Base-by-base conservation (phyloP, 2,888 invertebrate genomes). In the Halictus quadricinctus region DNA sequence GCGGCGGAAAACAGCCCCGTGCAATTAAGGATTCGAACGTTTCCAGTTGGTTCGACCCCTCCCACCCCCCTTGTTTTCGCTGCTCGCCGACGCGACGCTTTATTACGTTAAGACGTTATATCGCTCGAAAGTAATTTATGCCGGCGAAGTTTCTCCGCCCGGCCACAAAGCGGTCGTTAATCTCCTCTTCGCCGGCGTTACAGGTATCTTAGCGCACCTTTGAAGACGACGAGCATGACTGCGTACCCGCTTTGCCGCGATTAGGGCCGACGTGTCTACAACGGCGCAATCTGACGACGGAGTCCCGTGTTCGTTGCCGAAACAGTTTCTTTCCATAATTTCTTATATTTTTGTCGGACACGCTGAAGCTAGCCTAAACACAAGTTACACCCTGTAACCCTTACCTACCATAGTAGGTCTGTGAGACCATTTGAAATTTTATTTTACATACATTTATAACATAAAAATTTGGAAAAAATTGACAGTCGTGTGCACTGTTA, bases 41-140 rank as follows among this genome's bases (percentile, higher is more conserved):
- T 72, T 29, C 25, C 25, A 25, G 25, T 60, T 60, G 29, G 60
- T 60, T 60, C 60, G 13, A 1, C 2, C 60, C 13, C 25, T 0
- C 25, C 13, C 15, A 2, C 15, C 1, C 70, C 48, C 25, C 29
- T 72, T 29, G 48, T 18, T 72, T 72, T 72, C 72, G 25, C 46
- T 72, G 29, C 15, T 48, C 72, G 25, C 18, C 25, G 48, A 8
- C 25, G 18, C 25, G 29, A 25, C 25, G 25, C 48, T n/a, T 72
- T 48, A 48, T 72, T 72, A 72, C 46, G 48, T 48, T 72, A 72
- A 72, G 43, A 72, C 48, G 43, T 66, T 66, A 13, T 72, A 48
- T 15, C 25, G 48, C 43, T 72, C 15, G 72, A 72, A 72, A 72
- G 48, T 72, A 48, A 43, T 72, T 48, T 72, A 48, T 48, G 72